These are phyloP conservation scores for Erpobdella octoculata DNA, from an alignment of 2,888 invertebrate genomes.

Conservation along the genomic window DNA sequence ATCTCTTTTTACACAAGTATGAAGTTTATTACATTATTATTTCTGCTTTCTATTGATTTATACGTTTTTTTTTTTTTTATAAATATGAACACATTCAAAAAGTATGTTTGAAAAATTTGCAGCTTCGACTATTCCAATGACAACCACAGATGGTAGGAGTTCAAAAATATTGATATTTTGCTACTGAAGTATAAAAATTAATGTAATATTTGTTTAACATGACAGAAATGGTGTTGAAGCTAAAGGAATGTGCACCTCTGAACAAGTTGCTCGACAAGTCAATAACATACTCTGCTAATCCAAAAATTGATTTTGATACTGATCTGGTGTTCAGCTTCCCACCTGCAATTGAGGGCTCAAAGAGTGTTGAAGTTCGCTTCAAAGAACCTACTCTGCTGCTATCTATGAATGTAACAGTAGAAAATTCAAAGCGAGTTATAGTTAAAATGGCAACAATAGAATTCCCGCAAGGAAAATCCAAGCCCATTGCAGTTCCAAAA, in stretches of 20 bases:
- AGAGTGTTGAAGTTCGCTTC: not conserved
- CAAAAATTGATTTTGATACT: not conserved
- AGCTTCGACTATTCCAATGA: too few species aligned
- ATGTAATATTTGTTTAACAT: not conserved
- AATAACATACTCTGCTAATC: not conserved
- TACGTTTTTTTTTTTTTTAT: too few species aligned
- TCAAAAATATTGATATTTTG: too few species aligned
- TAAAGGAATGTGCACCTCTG: not conserved
- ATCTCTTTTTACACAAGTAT: too few species aligned
- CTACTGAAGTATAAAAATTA: too few species aligned
- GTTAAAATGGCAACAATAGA: not conserved
- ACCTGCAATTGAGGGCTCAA: not conserved
- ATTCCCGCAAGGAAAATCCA: not conserved
- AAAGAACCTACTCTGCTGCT: not conserved
- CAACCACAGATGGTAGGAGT: too few species aligned
- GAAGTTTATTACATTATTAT: too few species aligned
- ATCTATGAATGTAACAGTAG: not conserved
- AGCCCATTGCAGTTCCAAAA: not conserved
- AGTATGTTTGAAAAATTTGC: too few species aligned
- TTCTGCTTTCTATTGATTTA: too few species aligned
- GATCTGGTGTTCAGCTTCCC: not conserved
- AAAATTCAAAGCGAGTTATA: not conserved
- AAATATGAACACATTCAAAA: too few species aligned
- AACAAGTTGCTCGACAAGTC: not conserved
- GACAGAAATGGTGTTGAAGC: not conserved